Evolutionary conservation across 2,797 vertebrate species (phyloP).

Genomic region (Siniperca undulata): DNA sequence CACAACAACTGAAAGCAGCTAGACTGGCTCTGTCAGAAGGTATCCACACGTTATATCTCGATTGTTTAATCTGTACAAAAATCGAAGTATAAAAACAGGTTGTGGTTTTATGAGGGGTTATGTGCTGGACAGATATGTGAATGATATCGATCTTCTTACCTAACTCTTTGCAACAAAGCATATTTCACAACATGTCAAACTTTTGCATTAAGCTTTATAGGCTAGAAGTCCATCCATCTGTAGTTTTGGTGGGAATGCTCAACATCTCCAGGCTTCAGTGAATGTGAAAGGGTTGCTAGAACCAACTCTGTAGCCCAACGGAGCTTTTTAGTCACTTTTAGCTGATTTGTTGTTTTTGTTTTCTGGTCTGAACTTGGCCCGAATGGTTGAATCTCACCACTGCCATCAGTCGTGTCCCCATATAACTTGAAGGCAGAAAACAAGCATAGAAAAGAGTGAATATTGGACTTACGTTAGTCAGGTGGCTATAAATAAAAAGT

Average conservation of each 20-base stretch:
- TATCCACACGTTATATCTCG: neutral
- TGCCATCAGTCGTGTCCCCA: neutral
- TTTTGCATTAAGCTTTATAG: neutral
- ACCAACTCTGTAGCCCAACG: constrained; percentile 6
- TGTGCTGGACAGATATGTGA: neutral
- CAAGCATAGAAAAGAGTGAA: constrained; percentile 1
- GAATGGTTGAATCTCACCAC: neutral
- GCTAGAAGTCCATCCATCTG: neutral
- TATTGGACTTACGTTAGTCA: neutral
- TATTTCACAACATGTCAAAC: neutral
- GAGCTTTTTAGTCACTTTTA: constrained; percentile 1
- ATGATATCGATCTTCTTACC: too few relatives aligned
- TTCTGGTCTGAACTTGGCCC: neutral
- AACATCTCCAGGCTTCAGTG: neutral
- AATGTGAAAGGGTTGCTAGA: neutral
- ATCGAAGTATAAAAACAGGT: neutral
- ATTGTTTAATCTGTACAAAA: neutral
- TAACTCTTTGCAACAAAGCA: too few relatives aligned
- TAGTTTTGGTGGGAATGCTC: neutral
- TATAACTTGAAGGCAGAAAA: neutral
- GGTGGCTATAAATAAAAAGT: neutral
- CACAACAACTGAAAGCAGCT: neutral
- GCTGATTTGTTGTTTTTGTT: neutral
- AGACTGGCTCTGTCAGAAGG: neutral
- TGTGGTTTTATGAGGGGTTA: neutral